Conservation (phyloP, 2,797 vertebrate species). For the Diceros bicornis region DNA sequence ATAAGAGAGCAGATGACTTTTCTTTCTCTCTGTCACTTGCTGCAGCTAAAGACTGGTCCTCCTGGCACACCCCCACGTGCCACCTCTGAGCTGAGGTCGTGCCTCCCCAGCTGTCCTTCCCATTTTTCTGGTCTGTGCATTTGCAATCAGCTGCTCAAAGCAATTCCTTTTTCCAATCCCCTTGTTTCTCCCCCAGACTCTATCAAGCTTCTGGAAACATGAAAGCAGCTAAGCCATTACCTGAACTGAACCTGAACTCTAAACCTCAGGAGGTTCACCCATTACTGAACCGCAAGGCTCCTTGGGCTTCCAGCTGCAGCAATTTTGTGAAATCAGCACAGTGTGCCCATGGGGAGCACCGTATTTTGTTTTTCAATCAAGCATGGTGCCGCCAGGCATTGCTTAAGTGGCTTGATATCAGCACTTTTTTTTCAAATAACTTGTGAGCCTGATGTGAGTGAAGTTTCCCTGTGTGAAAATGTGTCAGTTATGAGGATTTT, state of each 20-base stretch:
- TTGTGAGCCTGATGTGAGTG: neutral
- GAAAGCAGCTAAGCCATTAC: constrained; percentile 53
- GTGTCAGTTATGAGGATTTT: neutral
- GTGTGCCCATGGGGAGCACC: neutral
- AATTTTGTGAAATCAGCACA: constrained; percentile 71
- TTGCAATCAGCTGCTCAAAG: constrained; percentile 37
- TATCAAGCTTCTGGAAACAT: constrained; percentile 65
- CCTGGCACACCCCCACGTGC: fast-evolving
- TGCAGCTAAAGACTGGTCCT: neutral
- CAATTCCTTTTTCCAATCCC: neutral
- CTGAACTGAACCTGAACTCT: constrained; percentile 69
- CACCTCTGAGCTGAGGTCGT: neutral
- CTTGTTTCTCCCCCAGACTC: neutral
- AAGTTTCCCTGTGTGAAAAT: constrained; percentile 49
- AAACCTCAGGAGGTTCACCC: constrained; percentile 68
- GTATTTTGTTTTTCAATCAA: constrained; percentile 79
- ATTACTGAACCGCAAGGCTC: constrained; percentile 21
- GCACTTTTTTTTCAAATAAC: constrained; percentile 43
- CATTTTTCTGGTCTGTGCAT: constrained; percentile 45
- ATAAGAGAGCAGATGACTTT: neutral
- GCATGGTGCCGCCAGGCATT: constrained; percentile 19
- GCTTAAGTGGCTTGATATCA: constrained; percentile 66
- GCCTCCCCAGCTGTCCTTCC: neutral
- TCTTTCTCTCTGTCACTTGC: neutral
- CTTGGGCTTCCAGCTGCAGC: neutral